Conservation (phyloP, 30 jellyfish, hydroid and myxozoan species). For the Turritopsis dohrnii region DNA sequence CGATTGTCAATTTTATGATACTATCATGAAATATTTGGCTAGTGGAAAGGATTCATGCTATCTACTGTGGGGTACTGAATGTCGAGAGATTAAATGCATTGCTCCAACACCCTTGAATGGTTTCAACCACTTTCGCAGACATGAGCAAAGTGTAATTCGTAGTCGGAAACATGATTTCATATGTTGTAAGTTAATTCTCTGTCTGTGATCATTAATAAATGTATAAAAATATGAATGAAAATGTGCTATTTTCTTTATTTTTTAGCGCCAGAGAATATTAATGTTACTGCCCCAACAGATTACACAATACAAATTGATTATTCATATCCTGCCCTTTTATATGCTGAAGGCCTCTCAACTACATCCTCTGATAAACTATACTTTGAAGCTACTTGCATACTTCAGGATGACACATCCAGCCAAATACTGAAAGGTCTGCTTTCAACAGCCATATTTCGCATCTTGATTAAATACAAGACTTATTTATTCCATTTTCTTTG, state of each 20-base stretch:
- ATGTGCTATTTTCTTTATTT: neutral
- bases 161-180: conserved; percentile 39
- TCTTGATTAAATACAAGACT: neutral
- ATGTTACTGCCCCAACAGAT: conserved; percentile 40
- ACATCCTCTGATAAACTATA: conserved; percentile 4
- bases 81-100: neutral
- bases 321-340: conserved; percentile 31
- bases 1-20: conserved; percentile 51
- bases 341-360: conserved; percentile 16
- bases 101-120: conserved; percentile 19
- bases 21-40: neutral
- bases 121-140: neutral
- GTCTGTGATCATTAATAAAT: neutral
- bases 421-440: neutral
- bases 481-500: neutral
- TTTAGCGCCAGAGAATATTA: conserved; percentile 49
- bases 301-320: conserved; percentile 39
- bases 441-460: neutral
- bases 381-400: conserved; percentile 25
- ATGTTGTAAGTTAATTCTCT: conserved; percentile 43
- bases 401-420: neutral
- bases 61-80: neutral
- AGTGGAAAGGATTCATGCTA: neutral
- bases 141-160: neutral
- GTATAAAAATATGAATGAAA: neutral